A percentile compares a stretch with the other conserved stretches of the same genome.
These are phyloP conservation scores for Malurus splendens DNA, from an alignment of 2,797 vertebrate species.

Conservation along the genomic window DNA sequence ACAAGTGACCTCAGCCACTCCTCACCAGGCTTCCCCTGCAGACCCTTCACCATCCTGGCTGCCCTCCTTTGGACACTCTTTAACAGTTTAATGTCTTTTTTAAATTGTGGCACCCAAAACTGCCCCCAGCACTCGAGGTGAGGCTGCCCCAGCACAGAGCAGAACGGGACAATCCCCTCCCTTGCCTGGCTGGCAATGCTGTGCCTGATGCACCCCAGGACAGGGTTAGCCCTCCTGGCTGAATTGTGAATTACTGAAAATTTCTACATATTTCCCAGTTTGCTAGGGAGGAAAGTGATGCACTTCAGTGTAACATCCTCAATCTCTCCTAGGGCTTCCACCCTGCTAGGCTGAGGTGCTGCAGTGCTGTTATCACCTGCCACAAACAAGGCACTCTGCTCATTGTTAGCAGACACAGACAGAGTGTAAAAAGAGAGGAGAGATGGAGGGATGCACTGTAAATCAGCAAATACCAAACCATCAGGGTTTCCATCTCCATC, in stretches of 20 bases:
- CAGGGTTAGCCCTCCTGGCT: rapidly evolving
- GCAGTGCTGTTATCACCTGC: not conserved
- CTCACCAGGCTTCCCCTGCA: not conserved
- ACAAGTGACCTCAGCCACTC: not conserved
- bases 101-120: not conserved
- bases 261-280: not conserved
- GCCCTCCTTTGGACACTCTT: not conserved
- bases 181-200: rapidly evolving
- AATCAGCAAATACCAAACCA: not conserved
- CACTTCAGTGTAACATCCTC: not conserved
- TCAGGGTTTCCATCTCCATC: not conserved
- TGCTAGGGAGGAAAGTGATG: not conserved
- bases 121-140: not conserved
- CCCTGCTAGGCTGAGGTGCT: not conserved
- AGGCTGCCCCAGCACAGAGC: rapidly evolving
- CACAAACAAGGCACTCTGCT: not conserved
- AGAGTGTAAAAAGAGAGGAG: not conserved
- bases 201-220: not conserved
- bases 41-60: not conserved
- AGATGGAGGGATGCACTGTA: not conserved
- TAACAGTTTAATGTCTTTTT: not conserved
- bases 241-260: not conserved
- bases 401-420: rapidly evolving
- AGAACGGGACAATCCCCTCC: not conserved
- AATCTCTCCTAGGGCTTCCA: not conserved